phyloP scores from a whole-genome alignment of 2,888 invertebrate species.

The Lithophane socia region DNA sequence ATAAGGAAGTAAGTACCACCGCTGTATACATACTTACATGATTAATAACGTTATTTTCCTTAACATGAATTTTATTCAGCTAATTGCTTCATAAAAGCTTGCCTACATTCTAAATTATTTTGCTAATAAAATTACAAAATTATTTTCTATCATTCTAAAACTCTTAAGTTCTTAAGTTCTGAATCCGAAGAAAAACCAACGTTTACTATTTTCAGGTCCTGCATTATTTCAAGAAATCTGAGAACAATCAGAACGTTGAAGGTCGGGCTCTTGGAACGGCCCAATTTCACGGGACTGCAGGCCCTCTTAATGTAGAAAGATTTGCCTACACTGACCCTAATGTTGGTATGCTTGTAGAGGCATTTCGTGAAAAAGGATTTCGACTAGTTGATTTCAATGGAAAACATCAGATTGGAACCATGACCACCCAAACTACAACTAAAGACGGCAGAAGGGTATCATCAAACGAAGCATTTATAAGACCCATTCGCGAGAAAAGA shows the following conservation, averaged over 20 bases:
- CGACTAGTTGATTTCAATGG: conserved; percentile 90
- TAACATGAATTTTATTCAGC: neutral
- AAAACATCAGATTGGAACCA: conserved; percentile 90
- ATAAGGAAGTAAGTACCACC: conserved; percentile 82
- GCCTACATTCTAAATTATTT: neutral
- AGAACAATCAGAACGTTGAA: conserved; percentile 89
- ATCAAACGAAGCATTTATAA: conserved; percentile 91
- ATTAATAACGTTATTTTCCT: neutral
- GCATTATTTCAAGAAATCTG: conserved; percentile 92
- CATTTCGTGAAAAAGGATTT: conserved; percentile 91
- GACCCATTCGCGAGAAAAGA: conserved; percentile 89
- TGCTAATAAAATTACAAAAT: neutral
- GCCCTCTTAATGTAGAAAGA: conserved; percentile 91
- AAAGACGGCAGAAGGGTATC: conserved; percentile 90
- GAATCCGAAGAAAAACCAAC: neutral
- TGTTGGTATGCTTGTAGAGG: conserved; percentile 87
- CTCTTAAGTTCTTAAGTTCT: neutral
- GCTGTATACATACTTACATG: no score
- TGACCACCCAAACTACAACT: conserved; percentile 91
- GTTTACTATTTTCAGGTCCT: conserved; percentile 83
- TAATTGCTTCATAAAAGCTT: neutral
- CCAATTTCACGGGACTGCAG: conserved; percentile 89
- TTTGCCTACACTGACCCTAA: conserved; percentile 91
- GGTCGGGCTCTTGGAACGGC: conserved; percentile 76
- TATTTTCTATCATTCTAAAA: neutral